Evolutionary conservation across 2,888 invertebrate genomes (phyloP).

Genomic region (Abrostola triplasia): DNA sequence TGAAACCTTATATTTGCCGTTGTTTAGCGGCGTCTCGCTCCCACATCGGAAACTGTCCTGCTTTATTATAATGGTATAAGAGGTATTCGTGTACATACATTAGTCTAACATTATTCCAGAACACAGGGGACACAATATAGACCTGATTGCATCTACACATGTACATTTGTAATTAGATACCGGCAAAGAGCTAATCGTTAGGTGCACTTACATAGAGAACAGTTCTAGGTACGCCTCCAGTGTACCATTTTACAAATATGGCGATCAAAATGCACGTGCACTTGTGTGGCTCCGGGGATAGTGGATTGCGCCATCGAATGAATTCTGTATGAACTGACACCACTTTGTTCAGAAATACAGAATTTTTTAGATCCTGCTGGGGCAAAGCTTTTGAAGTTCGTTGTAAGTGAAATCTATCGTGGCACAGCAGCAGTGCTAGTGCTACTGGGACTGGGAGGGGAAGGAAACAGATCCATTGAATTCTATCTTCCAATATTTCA

Average conservation of each 20-base stretch:
- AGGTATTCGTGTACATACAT: too few relatives aligned
- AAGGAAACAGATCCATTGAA: too few relatives aligned
- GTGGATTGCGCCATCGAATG: slow-evolving; percentile 64
- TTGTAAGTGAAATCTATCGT: not conserved
- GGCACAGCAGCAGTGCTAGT: not conserved
- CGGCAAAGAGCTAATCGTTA: slow-evolving; percentile 2
- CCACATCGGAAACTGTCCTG: too few relatives aligned
- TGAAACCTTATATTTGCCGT: too few relatives aligned
- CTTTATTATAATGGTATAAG: too few relatives aligned
- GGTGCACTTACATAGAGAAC: slow-evolving; percentile 30
- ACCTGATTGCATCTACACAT: not conserved
- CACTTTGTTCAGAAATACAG: slow-evolving; percentile 48
- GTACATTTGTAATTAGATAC: not conserved
- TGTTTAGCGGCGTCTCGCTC: too few relatives aligned
- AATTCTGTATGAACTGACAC: slow-evolving; percentile 61
- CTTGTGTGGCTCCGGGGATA: slow-evolving; percentile 50
- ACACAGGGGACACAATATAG: too few relatives aligned
- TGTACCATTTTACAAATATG: slow-evolving; percentile 41
- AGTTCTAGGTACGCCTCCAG: slow-evolving; percentile 10
- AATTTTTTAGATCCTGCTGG: slow-evolving; percentile 55
- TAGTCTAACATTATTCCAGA: too few relatives aligned
- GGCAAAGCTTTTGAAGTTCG: not conserved
- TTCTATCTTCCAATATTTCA: too few relatives aligned
- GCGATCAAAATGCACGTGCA: slow-evolving; percentile 57
- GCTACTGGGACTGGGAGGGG: too few relatives aligned